phyloP scores from a whole-genome alignment of 2,797 vertebrate species.

The Nannoperca australis region DNA sequence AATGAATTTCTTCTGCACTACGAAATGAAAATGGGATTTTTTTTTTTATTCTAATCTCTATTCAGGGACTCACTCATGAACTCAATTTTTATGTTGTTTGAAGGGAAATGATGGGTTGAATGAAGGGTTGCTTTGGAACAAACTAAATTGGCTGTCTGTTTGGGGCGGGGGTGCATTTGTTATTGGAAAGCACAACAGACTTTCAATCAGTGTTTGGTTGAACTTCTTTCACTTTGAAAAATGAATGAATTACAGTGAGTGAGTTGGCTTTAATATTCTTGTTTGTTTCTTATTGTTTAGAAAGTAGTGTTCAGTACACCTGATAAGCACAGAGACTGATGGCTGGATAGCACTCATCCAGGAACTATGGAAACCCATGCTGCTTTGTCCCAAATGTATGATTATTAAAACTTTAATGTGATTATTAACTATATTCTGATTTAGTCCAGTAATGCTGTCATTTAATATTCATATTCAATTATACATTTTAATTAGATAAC shows the following conservation, averaged over 20 bases:
- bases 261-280: not conserved
- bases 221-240: constrained; percentile 35
- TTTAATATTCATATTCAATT: constrained; percentile 65
- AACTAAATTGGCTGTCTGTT: constrained; percentile 32
- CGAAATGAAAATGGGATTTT: constrained; percentile 33
- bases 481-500: constrained; percentile 49
- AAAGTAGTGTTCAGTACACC: constrained; percentile 15
- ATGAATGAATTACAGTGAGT: constrained; percentile 19
- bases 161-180: constrained; percentile 12
- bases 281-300: not conserved
- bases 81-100: constrained; percentile 25
- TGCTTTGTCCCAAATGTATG: constrained; percentile 44
- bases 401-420: constrained; percentile 63
- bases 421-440: constrained; percentile 60
- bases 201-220: constrained; percentile 13
- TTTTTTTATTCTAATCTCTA: constrained; percentile 8
- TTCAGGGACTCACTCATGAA: constrained; percentile 27
- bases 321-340: constrained; percentile 36
- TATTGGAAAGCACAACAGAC: not conserved
- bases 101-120: constrained; percentile 4
- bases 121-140: constrained; percentile 20
- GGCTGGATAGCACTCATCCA: constrained; percentile 22
- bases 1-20: constrained; percentile 42
- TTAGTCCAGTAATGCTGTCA: constrained; percentile 29
- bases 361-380: constrained; percentile 23